Conservation (phyloP, 2,113 vertebrate genomes). For the Takifugu bimaculatus region DNA sequence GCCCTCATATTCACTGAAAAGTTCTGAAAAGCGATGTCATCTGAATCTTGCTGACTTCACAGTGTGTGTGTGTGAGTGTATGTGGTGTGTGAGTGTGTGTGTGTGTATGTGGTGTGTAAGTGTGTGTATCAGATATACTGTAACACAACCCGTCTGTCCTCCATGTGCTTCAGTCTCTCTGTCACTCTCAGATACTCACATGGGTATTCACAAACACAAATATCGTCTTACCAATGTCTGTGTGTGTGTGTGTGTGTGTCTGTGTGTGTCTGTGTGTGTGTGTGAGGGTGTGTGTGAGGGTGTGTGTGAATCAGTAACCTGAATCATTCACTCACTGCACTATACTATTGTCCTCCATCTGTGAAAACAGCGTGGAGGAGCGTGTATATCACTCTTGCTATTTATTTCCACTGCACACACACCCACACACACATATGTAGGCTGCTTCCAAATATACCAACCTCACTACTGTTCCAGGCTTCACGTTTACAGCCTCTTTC, state of each 20-base stretch:
- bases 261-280: constrained; percentile 6
- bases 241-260: constrained; percentile 15
- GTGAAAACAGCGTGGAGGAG: constrained; percentile 33
- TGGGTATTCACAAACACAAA: constrained; percentile 32
- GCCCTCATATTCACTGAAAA: constrained; percentile 61
- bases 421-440: neutral
- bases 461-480: no score
- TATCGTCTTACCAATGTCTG: constrained; percentile 20
- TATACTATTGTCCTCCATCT: constrained; percentile 39
- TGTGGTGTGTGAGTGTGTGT: constrained; percentile 11
- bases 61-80: constrained; percentile 30
- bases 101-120: constrained; percentile 8
- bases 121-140: constrained; percentile 63
- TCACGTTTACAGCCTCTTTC: no score
- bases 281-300: constrained; percentile 11
- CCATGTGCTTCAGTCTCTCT: constrained; percentile 45
- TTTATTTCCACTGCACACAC: neutral
- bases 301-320: constrained; percentile 26
- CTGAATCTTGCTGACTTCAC: constrained; percentile 71
- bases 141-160: constrained; percentile 67
- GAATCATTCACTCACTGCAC: constrained; percentile 34
- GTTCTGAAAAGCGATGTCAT: constrained; percentile 66
- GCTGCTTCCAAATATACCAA: no score
- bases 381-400: constrained; percentile 3
- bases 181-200: constrained; percentile 5